Conservation (phyloP, 1,140 invertebrate genomes). For the Ctenoplectra terminalis region DNA sequence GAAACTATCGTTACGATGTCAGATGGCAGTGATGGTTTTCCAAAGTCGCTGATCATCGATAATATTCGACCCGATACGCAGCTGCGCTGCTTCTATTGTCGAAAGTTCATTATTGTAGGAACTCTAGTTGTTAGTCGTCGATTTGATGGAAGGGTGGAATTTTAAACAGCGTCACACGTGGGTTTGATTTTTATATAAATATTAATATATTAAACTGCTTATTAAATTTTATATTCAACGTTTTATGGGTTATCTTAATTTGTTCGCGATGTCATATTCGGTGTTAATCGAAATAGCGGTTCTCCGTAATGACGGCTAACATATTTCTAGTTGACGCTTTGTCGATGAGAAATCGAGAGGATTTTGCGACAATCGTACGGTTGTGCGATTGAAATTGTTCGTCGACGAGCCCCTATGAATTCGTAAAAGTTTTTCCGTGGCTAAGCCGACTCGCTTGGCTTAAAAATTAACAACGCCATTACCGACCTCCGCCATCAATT, state of each 20-base stretch:
- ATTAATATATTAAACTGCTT: background rate
- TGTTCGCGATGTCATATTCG: conserved; percentile 30
- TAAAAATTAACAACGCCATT: background rate
- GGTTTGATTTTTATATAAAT: background rate
- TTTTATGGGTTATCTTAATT: conserved; percentile 39
- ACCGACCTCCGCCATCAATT: background rate
- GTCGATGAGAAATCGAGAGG: background rate
- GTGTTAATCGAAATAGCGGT: conserved; percentile 34
- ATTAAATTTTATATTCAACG: too few species aligned
- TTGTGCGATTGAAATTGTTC: background rate
- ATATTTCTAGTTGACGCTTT: background rate
- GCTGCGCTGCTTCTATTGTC: background rate
- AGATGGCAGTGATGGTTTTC: conserved; percentile 2
- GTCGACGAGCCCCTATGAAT: background rate
- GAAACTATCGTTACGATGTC: conserved; percentile 22
- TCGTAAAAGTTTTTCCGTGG: background rate
- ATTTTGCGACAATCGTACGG: background rate
- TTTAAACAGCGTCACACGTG: background rate
- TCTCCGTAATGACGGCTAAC: conserved; percentile 3
- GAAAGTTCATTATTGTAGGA: conserved; percentile 23
- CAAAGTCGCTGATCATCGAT: background rate
- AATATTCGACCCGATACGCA: conserved; percentile 17
- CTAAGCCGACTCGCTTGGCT: background rate
- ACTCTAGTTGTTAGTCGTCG: too few species aligned
- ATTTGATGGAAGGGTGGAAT: background rate